Conservation (phyloP, 2,797 vertebrate species). For the Acanthis flammea region DNA sequence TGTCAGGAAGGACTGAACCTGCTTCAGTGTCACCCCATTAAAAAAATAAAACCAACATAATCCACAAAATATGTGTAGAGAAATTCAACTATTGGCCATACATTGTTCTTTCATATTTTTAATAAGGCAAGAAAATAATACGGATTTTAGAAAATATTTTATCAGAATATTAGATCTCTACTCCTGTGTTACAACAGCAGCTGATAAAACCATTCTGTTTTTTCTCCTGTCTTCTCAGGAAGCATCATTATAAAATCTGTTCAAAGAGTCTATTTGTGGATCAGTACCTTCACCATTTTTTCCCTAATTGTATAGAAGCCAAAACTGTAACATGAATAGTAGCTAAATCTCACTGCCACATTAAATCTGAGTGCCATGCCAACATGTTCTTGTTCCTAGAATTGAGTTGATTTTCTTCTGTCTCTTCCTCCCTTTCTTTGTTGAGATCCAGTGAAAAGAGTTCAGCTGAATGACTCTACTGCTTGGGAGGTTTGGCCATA, state of each 20-base stretch:
- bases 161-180: not conserved
- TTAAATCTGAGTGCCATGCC: not conserved
- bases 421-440: not conserved
- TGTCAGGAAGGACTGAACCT: not conserved
- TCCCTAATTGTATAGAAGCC: not conserved
- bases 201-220: not conserved
- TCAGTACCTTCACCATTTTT: not conserved
- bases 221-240: not conserved
- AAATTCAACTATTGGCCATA: not conserved
- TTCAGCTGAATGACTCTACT: not conserved
- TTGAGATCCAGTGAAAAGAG: not conserved
- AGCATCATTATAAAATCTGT: not conserved
- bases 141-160: not conserved
- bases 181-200: not conserved
- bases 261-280: not conserved
- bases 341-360: not conserved
- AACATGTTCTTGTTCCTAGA: not conserved
- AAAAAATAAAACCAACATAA: not conserved
- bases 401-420: not conserved
- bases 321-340: not conserved
- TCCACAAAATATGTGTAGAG: not conserved
- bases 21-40: not conserved
- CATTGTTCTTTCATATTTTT: not conserved
- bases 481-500: not conserved
- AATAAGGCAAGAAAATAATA: not conserved